Evolutionary conservation across 2,888 invertebrate species (phyloP), one percentile per base, ranked within the genome.

Genomic region (Actias luna): DNA sequence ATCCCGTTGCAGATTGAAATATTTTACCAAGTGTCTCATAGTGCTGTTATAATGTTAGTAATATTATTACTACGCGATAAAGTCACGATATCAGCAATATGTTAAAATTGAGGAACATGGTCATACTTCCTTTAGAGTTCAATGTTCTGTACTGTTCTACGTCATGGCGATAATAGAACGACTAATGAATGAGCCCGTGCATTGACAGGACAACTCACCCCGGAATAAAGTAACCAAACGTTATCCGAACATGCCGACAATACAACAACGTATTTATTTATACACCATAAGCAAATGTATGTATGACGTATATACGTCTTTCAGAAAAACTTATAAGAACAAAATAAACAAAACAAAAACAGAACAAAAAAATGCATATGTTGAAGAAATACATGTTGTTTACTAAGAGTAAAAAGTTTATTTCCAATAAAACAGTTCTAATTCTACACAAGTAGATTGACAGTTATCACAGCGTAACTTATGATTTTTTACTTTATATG

Each of bases 71-170:
- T 50, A 18, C 18, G 50, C 7, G 29, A 36, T 35, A 36, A 14
- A 25, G 50, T 25, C 68, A 71, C 69, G 77, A 80, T 84, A 85
- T 81, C 76, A 71, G 73, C 72, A 72, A 69, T 72, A 77, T 75
- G 77, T 83, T 81, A 87, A 87, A 88, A 87, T 83, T 84, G 81
- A 85, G 83, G 81, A 87, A 84, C 82, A 85, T 83, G 59, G 76
- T 78, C 79, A 84, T 85, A 85, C 87, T 91, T 90, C 90, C 89
- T 87, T 85, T 87, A 81, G 87, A 79, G 92, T 90, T 92, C 92
- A 92, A 89, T 80, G 92, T 83, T 85, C 92, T 86, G 80, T 76
- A 70, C 73, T 67, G 73, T 71, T 67, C 64, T 79, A 87, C 88
- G 88, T 88, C 87, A 87, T 78, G 82, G 77, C 79, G 91, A 91